Percentiles rank a stretch among this genome's conserved stretches.
These are phyloP conservation scores for Artemia sp. DNA, from an alignment of 2,888 invertebrate species.

Conservation along the genomic window DNA sequence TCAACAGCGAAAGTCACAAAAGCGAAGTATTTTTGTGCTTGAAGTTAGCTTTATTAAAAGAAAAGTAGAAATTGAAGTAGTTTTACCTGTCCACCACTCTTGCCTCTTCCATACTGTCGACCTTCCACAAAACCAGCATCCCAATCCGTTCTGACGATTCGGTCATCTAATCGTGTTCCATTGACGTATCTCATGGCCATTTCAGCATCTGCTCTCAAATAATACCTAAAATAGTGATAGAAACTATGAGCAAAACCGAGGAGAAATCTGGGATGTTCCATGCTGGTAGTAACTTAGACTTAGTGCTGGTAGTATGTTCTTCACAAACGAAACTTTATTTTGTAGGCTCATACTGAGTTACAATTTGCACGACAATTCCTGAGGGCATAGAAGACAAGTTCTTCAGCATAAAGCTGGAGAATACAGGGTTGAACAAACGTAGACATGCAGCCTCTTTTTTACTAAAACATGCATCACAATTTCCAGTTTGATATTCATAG, in stretches of 20 bases:
- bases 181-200: constrained; percentile 61
- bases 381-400: no score
- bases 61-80: background rate
- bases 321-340: no score
- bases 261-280: no score
- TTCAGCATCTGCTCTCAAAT: constrained; percentile 38
- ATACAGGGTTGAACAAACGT: no score
- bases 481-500: no score
- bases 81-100: constrained; percentile 85
- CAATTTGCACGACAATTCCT: no score
- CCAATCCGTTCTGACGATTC: constrained; percentile 95
- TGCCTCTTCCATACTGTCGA: constrained; percentile 91
- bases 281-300: no score
- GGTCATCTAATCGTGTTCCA: constrained; percentile 86
- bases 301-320: no score
- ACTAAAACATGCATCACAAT: no score
- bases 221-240: constrained; percentile 32
- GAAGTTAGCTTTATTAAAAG: background rate
- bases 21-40: background rate
- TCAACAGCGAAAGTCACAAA: background rate
- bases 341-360: no score
- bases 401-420: no score
- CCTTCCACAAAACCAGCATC: constrained; percentile 98
- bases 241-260: background rate
- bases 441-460: no score